Percentiles rank a stretch among this genome's conserved stretches.
phyloP scores from a whole-genome alignment of 2,113 vertebrate species.

The Calidris pugnax region DNA sequence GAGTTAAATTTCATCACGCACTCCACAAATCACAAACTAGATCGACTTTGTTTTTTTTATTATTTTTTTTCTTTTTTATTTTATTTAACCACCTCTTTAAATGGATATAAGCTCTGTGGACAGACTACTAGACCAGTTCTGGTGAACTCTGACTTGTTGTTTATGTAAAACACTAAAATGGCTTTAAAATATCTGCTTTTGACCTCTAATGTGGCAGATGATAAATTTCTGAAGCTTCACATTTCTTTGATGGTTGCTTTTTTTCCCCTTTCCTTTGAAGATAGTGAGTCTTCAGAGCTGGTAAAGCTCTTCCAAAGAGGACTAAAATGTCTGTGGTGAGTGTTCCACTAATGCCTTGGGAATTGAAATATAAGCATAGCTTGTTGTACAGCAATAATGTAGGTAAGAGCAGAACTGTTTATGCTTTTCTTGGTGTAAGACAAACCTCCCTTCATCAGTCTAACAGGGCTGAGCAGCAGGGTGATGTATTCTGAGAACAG shows the following conservation, averaged over 20 bases:
- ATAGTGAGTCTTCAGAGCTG: neutral
- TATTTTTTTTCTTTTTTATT: neutral
- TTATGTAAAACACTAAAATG: neutral
- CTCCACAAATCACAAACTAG: neutral
- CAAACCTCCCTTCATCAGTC: neutral
- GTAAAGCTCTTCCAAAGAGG: neutral
- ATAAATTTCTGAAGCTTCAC: neutral
- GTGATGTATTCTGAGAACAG: neutral
- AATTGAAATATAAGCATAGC: neutral
- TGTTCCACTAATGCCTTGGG: neutral
- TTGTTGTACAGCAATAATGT: neutral
- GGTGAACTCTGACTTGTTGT: neutral
- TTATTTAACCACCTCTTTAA: neutral
- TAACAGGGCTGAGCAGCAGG: neutral
- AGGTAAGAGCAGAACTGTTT: neutral
- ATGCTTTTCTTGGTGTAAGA: neutral
- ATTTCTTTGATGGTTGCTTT: neutral
- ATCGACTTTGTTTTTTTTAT: neutral
- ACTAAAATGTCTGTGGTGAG: neutral
- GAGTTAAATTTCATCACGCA: conserved; percentile 1
- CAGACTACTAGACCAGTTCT: neutral
- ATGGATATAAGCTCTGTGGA: neutral
- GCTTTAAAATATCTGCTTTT: conserved; percentile 11
- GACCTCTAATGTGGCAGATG: conserved; percentile 2
- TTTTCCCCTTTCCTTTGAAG: neutral